Evolutionary conservation across 2,113 vertebrate genomes (phyloP).

Genomic region (Antennarius striatus): DNA sequence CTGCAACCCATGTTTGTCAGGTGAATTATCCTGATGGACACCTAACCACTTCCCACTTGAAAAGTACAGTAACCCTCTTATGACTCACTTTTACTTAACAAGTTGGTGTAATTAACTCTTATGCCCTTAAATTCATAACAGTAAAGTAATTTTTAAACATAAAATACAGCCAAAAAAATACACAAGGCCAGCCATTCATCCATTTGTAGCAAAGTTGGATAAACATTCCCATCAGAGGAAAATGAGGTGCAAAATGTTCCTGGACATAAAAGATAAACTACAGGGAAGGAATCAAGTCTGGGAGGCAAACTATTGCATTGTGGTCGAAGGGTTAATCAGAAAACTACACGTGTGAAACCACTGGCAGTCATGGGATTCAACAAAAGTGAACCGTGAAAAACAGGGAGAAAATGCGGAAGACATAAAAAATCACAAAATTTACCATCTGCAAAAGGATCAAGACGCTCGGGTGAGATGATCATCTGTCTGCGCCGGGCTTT

Average conservation of each 20-base stretch:
- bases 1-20: constrained; percentile 74
- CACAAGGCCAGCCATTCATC: too few species aligned
- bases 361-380: constrained; percentile 38
- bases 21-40: constrained; percentile 31
- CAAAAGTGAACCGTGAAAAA: constrained; percentile 41
- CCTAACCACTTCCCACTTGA: constrained; percentile 70
- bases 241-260: not conserved
- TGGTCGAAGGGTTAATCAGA: constrained; percentile 79
- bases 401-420: constrained; percentile 41
- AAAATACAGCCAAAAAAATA: not conserved
- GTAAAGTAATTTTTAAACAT: not conserved
- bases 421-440: constrained; percentile 73
- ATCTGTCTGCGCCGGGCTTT: constrained; percentile 94
- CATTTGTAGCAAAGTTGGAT: too few species aligned
- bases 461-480: constrained; percentile 99
- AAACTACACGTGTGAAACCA: constrained; percentile 54
- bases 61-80: constrained; percentile 53
- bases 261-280: constrained; percentile 57
- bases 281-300: constrained; percentile 65
- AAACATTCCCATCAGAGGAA: too few species aligned
- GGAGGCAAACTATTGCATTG: constrained; percentile 75
- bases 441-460: constrained; percentile 99
- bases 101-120: too few species aligned
- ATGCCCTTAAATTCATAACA: too few species aligned
- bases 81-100: not conserved